These are phyloP conservation scores for Drosophila bocki DNA, from an alignment of 1,140 invertebrate genomes.

Conservation along the genomic window DNA sequence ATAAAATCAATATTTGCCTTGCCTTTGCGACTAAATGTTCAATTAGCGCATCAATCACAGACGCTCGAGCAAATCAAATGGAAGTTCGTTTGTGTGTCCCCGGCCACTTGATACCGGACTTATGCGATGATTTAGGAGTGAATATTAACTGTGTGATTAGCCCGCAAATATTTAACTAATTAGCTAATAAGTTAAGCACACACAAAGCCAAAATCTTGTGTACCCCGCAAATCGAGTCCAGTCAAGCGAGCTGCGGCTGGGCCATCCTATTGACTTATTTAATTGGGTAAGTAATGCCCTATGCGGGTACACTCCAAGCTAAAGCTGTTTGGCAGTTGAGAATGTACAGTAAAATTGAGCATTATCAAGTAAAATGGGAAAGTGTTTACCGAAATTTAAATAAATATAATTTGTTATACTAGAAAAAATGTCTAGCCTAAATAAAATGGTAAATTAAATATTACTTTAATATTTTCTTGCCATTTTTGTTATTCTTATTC, in stretches of 20 bases:
- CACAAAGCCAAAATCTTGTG: slow-evolving; percentile 23
- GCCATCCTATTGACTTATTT: slow-evolving; percentile 4
- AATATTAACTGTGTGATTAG: slow-evolving; percentile 52
- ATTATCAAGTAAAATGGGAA: neutral
- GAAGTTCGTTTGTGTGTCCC: slow-evolving; percentile 26
- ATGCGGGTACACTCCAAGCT: neutral
- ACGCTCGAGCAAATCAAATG: slow-evolving; percentile 39
- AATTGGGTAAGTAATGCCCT: slow-evolving; percentile 10
- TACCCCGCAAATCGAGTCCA: slow-evolving; percentile 12
- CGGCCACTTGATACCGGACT: slow-evolving; percentile 37
- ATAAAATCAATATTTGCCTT: slow-evolving; percentile 73
- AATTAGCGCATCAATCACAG: slow-evolving; percentile 73
- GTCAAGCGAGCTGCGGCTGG: slow-evolving; percentile 1
- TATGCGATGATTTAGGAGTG: slow-evolving; percentile 38
- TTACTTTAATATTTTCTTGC: neutral
- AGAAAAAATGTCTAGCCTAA: too few relatives aligned
- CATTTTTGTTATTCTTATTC: neutral
- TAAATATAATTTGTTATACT: neutral
- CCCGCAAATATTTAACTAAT: slow-evolving; percentile 70
- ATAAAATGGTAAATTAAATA: neutral
- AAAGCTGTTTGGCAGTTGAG: neutral
- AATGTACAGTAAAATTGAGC: neutral
- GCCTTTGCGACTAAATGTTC: slow-evolving; percentile 64
- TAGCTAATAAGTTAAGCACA: slow-evolving; percentile 61
- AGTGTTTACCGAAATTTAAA: too few relatives aligned